Base-by-base conservation (phyloP, 2,797 vertebrate genomes). In the Staurois parvus region DNA sequence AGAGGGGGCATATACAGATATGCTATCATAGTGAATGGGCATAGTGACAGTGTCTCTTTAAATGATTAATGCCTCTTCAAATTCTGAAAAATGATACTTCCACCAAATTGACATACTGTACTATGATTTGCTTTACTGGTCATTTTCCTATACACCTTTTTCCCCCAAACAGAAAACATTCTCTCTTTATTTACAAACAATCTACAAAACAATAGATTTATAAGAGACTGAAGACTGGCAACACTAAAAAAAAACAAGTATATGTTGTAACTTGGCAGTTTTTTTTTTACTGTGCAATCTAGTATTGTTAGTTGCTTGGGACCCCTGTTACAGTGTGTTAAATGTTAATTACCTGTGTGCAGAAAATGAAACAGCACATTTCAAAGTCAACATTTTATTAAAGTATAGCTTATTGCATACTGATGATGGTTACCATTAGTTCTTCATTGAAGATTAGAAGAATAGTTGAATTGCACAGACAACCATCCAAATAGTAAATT, bases 401-500 rank as follows among this genome's bases (percentile, higher is more conserved):
- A 64, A 84, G 67, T 59, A 78, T 10, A 74, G 42, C 59, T 78
- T 32, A 79, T 48, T 83, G 30, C 30, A 0, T 29, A 56, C 13
- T 79, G 76, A 83, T 59, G 40, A 85, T 79, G 5, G 26, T 68
- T 78, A 48, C 59, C 52, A 83, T 83, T 79, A 79, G 62, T 78
- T 83, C 19, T 67, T 78, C 59, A 59, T 69, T 62, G 21, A 42
- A 69, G 62, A 83, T 79, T 74, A 79, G 76, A 75, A 87, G 48
- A 79, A 84, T 84, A 87, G 24, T 69, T 75, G 42, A 83, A 84
- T 56, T 87, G 29, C 13, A 21, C 64, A 79, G 56, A 84, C 74
- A 83, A 87, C 73, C 81, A 83, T 75, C 42, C 75, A 72, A 68
- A 87, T 87, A 87, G 84, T 87, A 83, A 75, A 87, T 87, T 74